Evolutionary conservation across 2,888 invertebrate species (phyloP).

Genomic region (Trichopria drosophilae): DNA sequence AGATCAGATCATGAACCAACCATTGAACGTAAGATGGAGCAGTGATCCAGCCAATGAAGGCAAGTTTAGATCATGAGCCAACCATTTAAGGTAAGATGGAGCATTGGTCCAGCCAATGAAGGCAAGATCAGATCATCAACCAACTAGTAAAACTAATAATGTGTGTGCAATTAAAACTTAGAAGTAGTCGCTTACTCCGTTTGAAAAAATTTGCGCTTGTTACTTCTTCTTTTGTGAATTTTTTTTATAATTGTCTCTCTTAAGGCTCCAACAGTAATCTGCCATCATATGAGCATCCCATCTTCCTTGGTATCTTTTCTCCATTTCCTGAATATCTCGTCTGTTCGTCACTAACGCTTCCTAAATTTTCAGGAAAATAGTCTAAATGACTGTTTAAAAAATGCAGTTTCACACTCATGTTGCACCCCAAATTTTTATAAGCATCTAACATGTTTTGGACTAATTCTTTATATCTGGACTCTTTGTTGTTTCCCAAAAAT

Average conservation of each 20-base stretch:
- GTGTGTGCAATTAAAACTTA: too few species aligned
- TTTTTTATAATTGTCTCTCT: constrained; percentile 1
- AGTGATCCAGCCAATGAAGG: too few species aligned
- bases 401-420: not conserved
- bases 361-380: constrained; percentile 5
- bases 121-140: too few species aligned
- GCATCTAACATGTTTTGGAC: not conserved
- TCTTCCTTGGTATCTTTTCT: not conserved
- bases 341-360: constrained; percentile 4
- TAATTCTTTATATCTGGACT: not conserved
- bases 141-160: too few species aligned
- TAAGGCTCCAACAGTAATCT: constrained; percentile 7
- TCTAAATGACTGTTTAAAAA: constrained; percentile 1
- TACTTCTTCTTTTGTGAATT: constrained; percentile 3
- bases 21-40: too few species aligned
- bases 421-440: constrained; percentile 2
- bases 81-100: too few species aligned
- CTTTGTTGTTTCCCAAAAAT: not conserved
- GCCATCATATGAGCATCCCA: not conserved
- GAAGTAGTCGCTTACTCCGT: too few species aligned
- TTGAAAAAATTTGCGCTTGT: constrained; percentile 3
- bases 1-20: too few species aligned
- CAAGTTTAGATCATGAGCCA: too few species aligned
- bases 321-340: not conserved
- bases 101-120: too few species aligned